These are phyloP conservation scores for Orussus abietinus DNA, from an alignment of 1,140 invertebrate genomes.

Conservation along the genomic window DNA sequence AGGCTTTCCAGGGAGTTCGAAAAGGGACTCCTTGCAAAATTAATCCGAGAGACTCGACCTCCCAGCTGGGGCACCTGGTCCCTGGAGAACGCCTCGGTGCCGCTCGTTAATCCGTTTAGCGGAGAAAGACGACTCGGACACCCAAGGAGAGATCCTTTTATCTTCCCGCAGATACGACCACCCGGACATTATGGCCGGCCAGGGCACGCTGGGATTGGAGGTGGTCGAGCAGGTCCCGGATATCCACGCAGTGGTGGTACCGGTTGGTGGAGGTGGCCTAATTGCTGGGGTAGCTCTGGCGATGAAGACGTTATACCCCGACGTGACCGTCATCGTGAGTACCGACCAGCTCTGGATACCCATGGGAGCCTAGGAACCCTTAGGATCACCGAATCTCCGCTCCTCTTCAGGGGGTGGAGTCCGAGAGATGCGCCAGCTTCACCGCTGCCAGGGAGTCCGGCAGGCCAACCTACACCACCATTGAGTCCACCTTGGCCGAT, in stretches of 20 bases:
- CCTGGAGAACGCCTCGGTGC: too few relatives aligned
- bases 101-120: too few relatives aligned
- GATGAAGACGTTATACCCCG: conserved; percentile 78
- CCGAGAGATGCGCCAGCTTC: conserved; percentile 86
- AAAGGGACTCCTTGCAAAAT: too few relatives aligned
- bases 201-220: conserved; percentile 89
- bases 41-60: too few relatives aligned
- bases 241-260: conserved; percentile 75
- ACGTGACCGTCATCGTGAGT: conserved; percentile 70
- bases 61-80: too few relatives aligned
- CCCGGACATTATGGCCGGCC: conserved; percentile 88
- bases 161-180: conserved; percentile 74
- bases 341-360: too few relatives aligned
- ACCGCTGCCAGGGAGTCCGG: conserved; percentile 67
- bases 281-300: conserved; percentile 85
- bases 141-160: too few relatives aligned
- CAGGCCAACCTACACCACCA: conserved; percentile 64
- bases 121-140: too few relatives aligned
- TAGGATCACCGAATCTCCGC: conserved; percentile 3
- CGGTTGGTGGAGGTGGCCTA: conserved; percentile 85
- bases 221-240: conserved; percentile 81
- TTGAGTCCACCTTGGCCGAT: conserved; percentile 81
- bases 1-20: too few relatives aligned
- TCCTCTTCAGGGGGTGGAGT: conserved; percentile 81
- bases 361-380: not conserved